Percentiles rank a stretch among this genome's conserved stretches.
Conservation (phyloP, 2,888 invertebrate species). For the Dolomedes plantarius region DNA sequence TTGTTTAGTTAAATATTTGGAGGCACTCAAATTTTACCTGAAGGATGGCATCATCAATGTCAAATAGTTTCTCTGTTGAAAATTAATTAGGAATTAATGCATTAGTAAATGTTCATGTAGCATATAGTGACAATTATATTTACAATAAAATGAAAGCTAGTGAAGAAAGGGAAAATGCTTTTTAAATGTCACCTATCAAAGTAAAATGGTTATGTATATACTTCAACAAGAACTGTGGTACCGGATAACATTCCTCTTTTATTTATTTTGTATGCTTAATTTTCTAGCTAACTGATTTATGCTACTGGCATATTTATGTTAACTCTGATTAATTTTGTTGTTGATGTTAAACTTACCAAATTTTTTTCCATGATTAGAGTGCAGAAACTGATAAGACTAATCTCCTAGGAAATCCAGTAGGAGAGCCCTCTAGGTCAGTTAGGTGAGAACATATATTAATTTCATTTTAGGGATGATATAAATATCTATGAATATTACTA, state of each 20-base stretch:
- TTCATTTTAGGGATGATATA: neutral
- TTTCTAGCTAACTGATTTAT: neutral
- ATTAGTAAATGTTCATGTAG: no score
- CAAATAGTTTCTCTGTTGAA: no score
- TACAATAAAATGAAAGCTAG: no score
- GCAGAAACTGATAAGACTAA: slow-evolving; percentile 58
- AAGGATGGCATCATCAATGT: no score
- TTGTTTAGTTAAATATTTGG: no score
- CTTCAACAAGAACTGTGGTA: neutral
- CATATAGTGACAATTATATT: no score
- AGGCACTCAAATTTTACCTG: no score
- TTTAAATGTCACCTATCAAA: no score
- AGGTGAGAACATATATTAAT: slow-evolving; percentile 23
- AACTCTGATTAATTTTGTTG: neutral
- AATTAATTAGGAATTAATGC: no score
- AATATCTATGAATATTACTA: neutral
- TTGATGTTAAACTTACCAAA: neutral
- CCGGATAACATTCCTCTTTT: no score
- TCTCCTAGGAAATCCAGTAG: slow-evolving; percentile 57
- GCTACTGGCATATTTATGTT: neutral
- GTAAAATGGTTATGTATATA: neutral
- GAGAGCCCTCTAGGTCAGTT: slow-evolving; percentile 34
- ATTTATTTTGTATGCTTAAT: neutral
- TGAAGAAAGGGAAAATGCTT: no score
- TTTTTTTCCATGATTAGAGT: slow-evolving; percentile 17